Evolutionary conservation across 2,888 invertebrate species (phyloP).

Genomic region (Amblyteles armatorius): DNA sequence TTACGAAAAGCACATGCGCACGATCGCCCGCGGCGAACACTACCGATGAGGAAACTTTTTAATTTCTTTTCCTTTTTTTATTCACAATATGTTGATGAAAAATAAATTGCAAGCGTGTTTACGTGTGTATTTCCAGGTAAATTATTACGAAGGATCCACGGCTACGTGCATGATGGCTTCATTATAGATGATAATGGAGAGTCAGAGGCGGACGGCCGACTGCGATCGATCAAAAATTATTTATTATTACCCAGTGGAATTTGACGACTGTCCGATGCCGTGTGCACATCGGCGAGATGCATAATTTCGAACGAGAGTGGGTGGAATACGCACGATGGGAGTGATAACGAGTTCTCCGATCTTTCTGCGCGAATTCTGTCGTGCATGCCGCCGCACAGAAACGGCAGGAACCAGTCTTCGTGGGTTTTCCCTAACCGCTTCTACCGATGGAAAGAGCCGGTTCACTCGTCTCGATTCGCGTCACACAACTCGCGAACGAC

Average conservation of each 20-base stretch:
- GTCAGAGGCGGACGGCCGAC: neutral
- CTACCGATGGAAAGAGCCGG: conserved; percentile 37
- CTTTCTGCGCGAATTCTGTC: conserved; percentile 33
- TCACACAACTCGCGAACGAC: conserved; percentile 38
- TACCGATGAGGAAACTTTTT: neutral
- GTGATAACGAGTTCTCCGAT: conserved; percentile 59
- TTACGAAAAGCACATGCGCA: neutral
- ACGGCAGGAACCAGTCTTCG: conserved; percentile 12
- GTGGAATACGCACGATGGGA: neutral
- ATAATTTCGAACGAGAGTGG: neutral
- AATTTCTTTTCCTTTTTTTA: neutral
- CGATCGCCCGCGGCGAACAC: neutral
- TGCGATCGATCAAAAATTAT: conserved; percentile 11
- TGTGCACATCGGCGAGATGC: neutral
- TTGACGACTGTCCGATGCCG: conserved; percentile 33
- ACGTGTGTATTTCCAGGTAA: conserved; percentile 24
- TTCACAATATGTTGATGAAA: neutral
- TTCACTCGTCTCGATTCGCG: conserved; percentile 55
- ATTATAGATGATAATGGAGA: conserved; percentile 45
- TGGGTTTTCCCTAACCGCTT: conserved; percentile 8
- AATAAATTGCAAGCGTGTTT: neutral
- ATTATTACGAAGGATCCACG: conserved; percentile 38
- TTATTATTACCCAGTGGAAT: neutral
- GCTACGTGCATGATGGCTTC: conserved; percentile 43
- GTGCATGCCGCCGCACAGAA: conserved; percentile 27